Percentiles rank a stretch among this genome's conserved stretches.
Conservation (phyloP, 2,113 vertebrate species). For the Melanerpes aurifrons region DNA sequence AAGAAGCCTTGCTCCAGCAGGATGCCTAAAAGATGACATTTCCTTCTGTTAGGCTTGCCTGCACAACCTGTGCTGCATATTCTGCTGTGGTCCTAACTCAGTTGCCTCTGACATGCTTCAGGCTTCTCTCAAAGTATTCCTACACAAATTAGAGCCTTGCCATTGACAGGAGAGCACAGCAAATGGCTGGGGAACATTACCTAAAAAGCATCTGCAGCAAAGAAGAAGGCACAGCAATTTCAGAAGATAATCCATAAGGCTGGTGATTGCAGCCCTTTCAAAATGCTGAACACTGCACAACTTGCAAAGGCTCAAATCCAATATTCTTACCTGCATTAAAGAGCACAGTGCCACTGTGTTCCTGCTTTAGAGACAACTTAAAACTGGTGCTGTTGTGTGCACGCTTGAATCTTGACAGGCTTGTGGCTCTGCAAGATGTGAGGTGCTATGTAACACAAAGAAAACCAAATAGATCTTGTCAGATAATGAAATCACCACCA, state of each 20-base stretch:
- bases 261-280: not conserved
- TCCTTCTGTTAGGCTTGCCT: not conserved
- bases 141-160: not conserved
- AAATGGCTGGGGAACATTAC: not conserved
- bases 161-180: not conserved
- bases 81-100: not conserved
- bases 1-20: not conserved
- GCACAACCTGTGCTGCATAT: not conserved
- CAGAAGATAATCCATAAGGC: not conserved
- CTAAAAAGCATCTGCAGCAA: not conserved
- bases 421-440: not conserved
- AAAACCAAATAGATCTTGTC: not conserved
- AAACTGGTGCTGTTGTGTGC: not conserved
- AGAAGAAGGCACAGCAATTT: not conserved
- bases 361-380: not conserved
- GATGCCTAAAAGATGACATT: not conserved
- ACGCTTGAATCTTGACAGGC: not conserved
- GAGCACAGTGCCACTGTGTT: not conserved
- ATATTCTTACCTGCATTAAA: not conserved
- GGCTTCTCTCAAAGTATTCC: not conserved
- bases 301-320: not conserved
- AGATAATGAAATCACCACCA: constrained; percentile 8
- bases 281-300: not conserved
- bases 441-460: not conserved
- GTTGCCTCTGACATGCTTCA: not conserved